Base-by-base conservation (phyloP, 1,140 invertebrate species). In the Pseudoatta argentina region DNA sequence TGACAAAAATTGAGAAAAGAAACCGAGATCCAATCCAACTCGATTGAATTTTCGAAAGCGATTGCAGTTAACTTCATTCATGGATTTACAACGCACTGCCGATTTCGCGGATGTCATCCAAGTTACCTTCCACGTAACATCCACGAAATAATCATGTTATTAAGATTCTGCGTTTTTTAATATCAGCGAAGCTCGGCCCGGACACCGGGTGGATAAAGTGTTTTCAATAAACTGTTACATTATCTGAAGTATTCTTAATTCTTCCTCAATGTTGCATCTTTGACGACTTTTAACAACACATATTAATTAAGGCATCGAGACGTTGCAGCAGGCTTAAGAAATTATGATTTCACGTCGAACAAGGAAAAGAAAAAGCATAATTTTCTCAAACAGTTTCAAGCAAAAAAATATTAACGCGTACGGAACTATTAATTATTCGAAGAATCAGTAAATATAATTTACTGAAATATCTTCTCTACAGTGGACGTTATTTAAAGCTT, bases 191-290 rank as follows among this genome's bases (percentile, higher is more conserved):
- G 91, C 92, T 94, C 93, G 91, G 85, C 90, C 92, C 92, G 93
- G 87, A 87, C 85, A 92, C 91, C 91, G 93, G 90, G 90, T 90
- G 87, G 83, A 92, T 87, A 91, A 94, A 94, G 92, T 94, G 94
- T 95, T 95, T 95, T 95, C 93, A 95, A 95, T 95, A 95, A 95
- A 95, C 93, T 95, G 94, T 94, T 95, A 95, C 90, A 95, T 94
- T 94, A 94, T 90, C 94, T 94, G 93, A 95, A 87, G 16, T 48
- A 21, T 55, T 21, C n/a, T 44, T 82, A 53, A 87, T 78, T 73
- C 34, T 44, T 83, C 59, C 16, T 18, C n/a, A 27, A 30, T 0
- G 10, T 51, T 30, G 48, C 21, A 66, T 16, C 8, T 59, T 34
- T n/a, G 8, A 10, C 12, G 18, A 57, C 64, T 12, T 59, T 48